phyloP scores from a whole-genome alignment of 2,888 invertebrate species.

The Folsomia manolachei region DNA sequence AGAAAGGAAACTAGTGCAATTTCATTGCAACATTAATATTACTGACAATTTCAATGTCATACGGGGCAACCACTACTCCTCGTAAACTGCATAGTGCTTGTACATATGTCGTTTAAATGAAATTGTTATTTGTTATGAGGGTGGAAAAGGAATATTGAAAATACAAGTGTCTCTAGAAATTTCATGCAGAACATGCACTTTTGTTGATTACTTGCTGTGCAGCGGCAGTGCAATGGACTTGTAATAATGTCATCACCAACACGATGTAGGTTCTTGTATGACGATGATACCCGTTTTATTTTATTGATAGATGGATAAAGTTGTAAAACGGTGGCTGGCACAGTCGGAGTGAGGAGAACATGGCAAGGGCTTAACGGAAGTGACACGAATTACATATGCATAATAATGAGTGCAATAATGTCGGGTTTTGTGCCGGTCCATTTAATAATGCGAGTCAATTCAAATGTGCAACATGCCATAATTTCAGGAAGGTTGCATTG shows the following conservation, averaged over 20 bases:
- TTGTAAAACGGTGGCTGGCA: not conserved
- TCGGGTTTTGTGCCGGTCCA: not conserved
- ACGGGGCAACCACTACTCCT: not conserved
- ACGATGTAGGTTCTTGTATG: not conserved
- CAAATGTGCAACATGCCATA: conserved; percentile 5
- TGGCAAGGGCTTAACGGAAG: not conserved
- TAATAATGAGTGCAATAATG: not conserved
- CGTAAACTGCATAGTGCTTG: not conserved
- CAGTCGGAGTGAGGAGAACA: not conserved
- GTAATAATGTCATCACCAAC: conserved; percentile 2
- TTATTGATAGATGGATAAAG: not conserved
- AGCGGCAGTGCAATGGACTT: not conserved
- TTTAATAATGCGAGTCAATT: conserved; percentile 5
- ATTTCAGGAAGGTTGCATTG: not conserved
- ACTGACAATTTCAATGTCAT: not conserved
- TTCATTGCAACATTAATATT: not conserved
- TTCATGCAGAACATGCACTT: conserved; percentile 2
- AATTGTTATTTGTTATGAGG: not conserved
- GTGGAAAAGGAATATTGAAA: not conserved
- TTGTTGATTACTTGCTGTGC: not conserved
- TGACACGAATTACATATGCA: not conserved
- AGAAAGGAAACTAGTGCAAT: not conserved
- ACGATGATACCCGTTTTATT: not conserved
- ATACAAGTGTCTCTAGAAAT: not conserved
- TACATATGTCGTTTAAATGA: not conserved